These are phyloP conservation scores for Eidolon helvum DNA, from an alignment of 2,113 vertebrate species.

Conservation along the genomic window DNA sequence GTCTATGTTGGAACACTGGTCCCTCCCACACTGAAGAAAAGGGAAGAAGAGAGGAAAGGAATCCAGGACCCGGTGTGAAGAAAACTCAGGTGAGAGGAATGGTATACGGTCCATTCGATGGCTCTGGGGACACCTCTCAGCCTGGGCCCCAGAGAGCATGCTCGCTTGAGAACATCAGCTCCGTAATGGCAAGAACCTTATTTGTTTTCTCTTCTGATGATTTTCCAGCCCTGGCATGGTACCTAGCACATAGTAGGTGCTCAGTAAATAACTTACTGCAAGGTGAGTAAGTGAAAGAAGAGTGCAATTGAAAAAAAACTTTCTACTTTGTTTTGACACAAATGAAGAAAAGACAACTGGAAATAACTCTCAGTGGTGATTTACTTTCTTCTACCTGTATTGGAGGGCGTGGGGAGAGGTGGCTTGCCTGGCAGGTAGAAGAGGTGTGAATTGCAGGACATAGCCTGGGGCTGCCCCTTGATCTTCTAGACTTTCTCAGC, in stretches of 20 bases:
- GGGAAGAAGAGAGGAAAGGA: neutral
- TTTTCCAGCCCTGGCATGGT: neutral
- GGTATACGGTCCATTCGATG: neutral
- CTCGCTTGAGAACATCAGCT: neutral
- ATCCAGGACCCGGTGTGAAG: neutral
- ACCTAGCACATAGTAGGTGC: neutral
- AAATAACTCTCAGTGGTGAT: neutral
- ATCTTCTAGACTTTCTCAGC: neutral
- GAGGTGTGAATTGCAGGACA: neutral
- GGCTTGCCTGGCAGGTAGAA: neutral
- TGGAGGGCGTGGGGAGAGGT: neutral
- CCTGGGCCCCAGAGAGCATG: neutral
- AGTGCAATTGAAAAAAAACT: neutral
- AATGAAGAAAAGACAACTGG: neutral
- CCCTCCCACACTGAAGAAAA: neutral
- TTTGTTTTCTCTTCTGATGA: neutral
- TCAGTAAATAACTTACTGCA: neutral
- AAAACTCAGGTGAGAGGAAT: neutral
- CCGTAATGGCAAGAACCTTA: neutral
- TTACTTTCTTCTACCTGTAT: neutral
- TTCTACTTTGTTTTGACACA: neutral
- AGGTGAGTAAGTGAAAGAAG: neutral
- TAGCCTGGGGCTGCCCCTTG: neutral
- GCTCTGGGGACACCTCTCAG: neutral
- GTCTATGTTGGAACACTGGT: neutral